phyloP scores from a whole-genome alignment of 2,797 vertebrate genomes.

The Clarias laeviceps region DNA sequence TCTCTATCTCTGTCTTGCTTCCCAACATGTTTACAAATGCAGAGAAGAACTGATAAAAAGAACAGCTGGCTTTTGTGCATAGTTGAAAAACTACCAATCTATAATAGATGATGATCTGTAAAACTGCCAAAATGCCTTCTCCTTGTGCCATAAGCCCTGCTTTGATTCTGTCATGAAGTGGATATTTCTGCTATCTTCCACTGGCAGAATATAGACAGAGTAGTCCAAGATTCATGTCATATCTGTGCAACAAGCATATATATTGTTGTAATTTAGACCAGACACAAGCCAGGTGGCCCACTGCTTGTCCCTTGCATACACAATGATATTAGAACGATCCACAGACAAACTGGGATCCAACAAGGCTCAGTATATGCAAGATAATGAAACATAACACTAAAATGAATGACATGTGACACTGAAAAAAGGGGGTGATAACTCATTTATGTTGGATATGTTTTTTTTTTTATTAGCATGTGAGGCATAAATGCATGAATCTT shows the following conservation, averaged over 20 bases:
- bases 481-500: constrained; percentile 71
- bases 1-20: constrained; percentile 43
- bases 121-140: constrained; percentile 74
- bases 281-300: constrained; percentile 43
- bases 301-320: constrained; percentile 43
- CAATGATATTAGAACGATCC: constrained; percentile 45
- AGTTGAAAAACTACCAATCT: constrained; percentile 74
- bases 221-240: constrained; percentile 45
- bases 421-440: constrained; percentile 53
- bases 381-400: constrained; percentile 62
- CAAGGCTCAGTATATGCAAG: constrained; percentile 57
- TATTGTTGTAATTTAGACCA: constrained; percentile 51
- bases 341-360: constrained; percentile 26
- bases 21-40: constrained; percentile 70
- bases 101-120: constrained; percentile 81
- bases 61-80: constrained; percentile 82
- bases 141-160: constrained; percentile 62
- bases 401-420: constrained; percentile 59
- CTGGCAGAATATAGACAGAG: constrained; percentile 44
- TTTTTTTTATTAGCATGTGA: constrained; percentile 40
- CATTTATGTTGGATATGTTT: constrained; percentile 57
- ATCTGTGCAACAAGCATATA: constrained; percentile 52
- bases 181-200: constrained; percentile 41
- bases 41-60: constrained; percentile 64
- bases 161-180: constrained; percentile 60